phyloP scores from a whole-genome alignment of 2,888 invertebrate species.

The Idaea biselata region DNA sequence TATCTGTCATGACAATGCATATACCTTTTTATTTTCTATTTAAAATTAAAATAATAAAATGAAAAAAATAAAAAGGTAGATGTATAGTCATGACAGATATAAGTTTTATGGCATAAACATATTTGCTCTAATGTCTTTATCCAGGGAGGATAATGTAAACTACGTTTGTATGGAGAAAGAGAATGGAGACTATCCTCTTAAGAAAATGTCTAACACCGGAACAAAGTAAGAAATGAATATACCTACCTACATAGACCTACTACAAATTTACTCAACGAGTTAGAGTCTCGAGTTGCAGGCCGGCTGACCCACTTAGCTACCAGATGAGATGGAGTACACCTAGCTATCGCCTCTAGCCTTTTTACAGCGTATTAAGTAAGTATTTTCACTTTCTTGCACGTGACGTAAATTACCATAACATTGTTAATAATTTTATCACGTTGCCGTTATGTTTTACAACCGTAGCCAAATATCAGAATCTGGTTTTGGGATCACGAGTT shows the following conservation, averaged over 20 bases:
- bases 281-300: background rate
- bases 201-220: background rate
- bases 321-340: constrained; percentile 17
- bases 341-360: background rate
- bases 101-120: too few relatives aligned
- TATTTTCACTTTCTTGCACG: background rate
- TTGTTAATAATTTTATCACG: background rate
- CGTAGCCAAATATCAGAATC: background rate
- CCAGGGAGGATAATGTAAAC: too few relatives aligned
- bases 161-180: too few relatives aligned
- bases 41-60: too few relatives aligned
- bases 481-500: background rate
- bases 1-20: too few relatives aligned
- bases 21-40: too few relatives aligned
- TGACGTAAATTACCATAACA: background rate
- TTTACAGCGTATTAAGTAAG: background rate
- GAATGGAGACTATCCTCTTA: too few relatives aligned
- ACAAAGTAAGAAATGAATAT: background rate
- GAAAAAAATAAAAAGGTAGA: too few relatives aligned
- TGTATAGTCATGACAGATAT: too few relatives aligned
- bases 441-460: background rate
- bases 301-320: constrained; percentile 17
- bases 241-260: background rate
- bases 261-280: background rate
- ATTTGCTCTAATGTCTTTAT: too few relatives aligned